These are phyloP conservation scores for Leucoraja ocellata DNA, from an alignment of 2,797 vertebrate species.

Conservation along the genomic window DNA sequence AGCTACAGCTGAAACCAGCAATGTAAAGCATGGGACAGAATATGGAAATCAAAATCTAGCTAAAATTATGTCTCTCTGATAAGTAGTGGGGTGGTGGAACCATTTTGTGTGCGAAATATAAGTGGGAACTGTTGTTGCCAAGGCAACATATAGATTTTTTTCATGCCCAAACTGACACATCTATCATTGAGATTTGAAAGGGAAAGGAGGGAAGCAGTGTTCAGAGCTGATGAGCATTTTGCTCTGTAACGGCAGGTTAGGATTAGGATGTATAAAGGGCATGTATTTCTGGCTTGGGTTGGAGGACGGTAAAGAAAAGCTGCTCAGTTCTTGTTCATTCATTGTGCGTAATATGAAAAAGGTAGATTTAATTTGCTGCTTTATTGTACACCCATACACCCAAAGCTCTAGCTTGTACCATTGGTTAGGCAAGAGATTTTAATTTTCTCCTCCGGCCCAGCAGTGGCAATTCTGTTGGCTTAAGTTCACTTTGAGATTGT, in stretches of 20 bases:
- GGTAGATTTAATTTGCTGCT: slow-evolving; percentile 59
- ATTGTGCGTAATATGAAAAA: slow-evolving; percentile 63
- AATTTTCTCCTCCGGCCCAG: slow-evolving; percentile 57
- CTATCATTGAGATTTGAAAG: slow-evolving; percentile 53
- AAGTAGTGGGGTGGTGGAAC: slow-evolving; percentile 71
- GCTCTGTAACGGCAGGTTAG: slow-evolving; percentile 62
- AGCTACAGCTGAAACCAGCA: slow-evolving; percentile 73
- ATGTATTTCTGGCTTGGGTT: slow-evolving; percentile 55
- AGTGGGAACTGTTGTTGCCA: slow-evolving; percentile 67
- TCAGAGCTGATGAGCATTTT: slow-evolving; percentile 61
- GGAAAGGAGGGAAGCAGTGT: slow-evolving; percentile 54
- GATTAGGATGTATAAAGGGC: slow-evolving; percentile 74
- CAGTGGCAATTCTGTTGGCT: slow-evolving; percentile 52
- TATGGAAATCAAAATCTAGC: slow-evolving; percentile 82
- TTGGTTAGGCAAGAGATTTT: slow-evolving; percentile 53
- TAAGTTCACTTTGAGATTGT: slow-evolving; percentile 49
- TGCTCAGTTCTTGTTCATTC: slow-evolving; percentile 65
- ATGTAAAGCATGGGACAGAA: slow-evolving; percentile 71
- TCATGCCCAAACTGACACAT: slow-evolving; percentile 69
- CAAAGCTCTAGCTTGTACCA: slow-evolving; percentile 55
- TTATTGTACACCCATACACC: slow-evolving; percentile 50
- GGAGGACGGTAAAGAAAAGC: slow-evolving; percentile 59
- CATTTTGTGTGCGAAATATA: slow-evolving; percentile 69
- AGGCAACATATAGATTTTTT: slow-evolving; percentile 73
- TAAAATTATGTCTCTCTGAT: slow-evolving; percentile 66